phyloP scores from a whole-genome alignment of 1,140 invertebrate species.

The Aphelinus certus region DNA sequence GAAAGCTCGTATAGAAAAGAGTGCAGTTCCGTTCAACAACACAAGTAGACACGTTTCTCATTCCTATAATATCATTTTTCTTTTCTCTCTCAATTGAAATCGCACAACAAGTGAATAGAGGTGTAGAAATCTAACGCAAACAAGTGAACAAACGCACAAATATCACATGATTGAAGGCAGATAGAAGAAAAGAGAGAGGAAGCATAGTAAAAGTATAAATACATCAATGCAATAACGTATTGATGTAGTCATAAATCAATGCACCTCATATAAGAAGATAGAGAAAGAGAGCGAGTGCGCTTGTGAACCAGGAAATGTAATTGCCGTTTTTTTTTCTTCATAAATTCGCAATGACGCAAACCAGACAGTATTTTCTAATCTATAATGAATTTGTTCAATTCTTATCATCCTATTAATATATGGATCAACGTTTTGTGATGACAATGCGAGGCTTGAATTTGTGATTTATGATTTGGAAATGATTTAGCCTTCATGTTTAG shows the following conservation, averaged over 20 bases:
- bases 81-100: neutral
- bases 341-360: constrained; percentile 25
- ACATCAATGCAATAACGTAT: constrained; percentile 7
- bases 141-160: constrained; percentile 24
- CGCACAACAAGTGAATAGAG: constrained; percentile 17
- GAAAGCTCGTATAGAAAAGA: neutral
- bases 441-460: no score
- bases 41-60: neutral
- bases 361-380: constrained; percentile 34
- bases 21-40: constrained; percentile 26
- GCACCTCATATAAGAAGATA: constrained; percentile 9
- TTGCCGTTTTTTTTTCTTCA: constrained; percentile 2
- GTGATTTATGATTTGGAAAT: no score
- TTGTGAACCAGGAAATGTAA: constrained; percentile 22
- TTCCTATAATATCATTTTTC: neutral
- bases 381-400: no score
- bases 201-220: constrained; percentile 35
- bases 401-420: no score
- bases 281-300: constrained; percentile 23
- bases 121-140: constrained; percentile 19
- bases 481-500: no score
- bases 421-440: no score
- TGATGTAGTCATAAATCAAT: neutral
- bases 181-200: constrained; percentile 36
- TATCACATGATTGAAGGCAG: constrained; percentile 21